phyloP scores from a whole-genome alignment of 2,888 invertebrate species.

The Drosophila mayaguana region DNA sequence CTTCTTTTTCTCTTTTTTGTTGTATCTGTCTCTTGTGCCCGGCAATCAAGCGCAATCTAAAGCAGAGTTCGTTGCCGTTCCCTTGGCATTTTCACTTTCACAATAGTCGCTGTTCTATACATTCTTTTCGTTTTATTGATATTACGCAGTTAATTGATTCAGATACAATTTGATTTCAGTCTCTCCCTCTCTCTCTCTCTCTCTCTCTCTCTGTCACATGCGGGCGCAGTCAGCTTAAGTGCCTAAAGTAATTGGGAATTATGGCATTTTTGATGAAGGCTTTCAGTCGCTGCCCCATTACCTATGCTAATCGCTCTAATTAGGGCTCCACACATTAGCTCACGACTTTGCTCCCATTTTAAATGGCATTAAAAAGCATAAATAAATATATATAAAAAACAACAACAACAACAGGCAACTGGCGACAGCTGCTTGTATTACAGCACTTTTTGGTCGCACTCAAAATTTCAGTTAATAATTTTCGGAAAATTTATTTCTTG shows the following conservation, averaged over 20 bases:
- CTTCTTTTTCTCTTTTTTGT: too few species aligned
- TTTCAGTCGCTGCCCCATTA: not conserved
- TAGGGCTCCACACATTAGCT: conserved; percentile 3
- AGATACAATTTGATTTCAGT: conserved; percentile 57
- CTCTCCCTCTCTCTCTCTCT: not conserved
- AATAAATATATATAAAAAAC: conserved; percentile 19
- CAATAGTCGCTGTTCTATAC: conserved; percentile 22
- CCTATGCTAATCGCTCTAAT: conserved; percentile 41
- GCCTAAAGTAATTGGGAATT: conserved; percentile 2
- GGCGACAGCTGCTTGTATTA: conserved; percentile 53
- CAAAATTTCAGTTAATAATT: conserved; percentile 52
- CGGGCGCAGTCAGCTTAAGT: conserved; percentile 24
- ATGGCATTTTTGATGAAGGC: not conserved
- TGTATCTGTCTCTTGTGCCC: conserved; percentile 15
- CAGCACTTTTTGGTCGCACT: conserved; percentile 7
- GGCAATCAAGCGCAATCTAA: conserved; percentile 51
- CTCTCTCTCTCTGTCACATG: conserved; percentile 8
- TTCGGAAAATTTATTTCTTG: conserved; percentile 57
- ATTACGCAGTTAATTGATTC: conserved; percentile 63
- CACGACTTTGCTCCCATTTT: conserved; percentile 41
- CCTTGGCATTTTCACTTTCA: conserved; percentile 61
- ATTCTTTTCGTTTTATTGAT: conserved; percentile 54
- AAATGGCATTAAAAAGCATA: conserved; percentile 61
- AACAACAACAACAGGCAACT: not conserved
- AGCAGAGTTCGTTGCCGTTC: conserved; percentile 71